Percentiles rank a stretch among this genome's conserved stretches.
These are phyloP conservation scores for Montifringilla adamsi DNA, from an alignment of 2,113 vertebrate genomes.

Conservation along the genomic window DNA sequence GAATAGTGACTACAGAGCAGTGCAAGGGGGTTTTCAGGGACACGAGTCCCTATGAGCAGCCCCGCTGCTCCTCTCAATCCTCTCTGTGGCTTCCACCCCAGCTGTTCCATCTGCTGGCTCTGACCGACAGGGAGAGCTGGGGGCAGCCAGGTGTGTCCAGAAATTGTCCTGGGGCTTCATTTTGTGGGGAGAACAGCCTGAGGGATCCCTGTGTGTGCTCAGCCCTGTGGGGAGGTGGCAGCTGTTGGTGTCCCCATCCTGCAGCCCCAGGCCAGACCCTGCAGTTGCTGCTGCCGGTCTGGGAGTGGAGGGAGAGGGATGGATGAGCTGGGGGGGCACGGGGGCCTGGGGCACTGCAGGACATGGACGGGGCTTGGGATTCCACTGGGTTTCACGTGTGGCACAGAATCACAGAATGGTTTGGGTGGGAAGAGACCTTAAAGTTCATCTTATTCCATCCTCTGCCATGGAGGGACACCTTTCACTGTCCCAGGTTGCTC, in stretches of 20 bases:
- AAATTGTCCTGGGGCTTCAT: neutral
- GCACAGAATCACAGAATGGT: neutral
- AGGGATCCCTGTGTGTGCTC: neutral
- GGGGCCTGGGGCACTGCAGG: neutral
- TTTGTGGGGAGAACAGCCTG: neutral
- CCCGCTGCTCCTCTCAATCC: accelerated
- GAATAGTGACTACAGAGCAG: neutral
- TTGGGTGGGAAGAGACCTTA: neutral
- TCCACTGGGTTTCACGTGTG: neutral
- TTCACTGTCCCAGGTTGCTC: neutral
- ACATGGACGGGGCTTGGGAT: accelerated
- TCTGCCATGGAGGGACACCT: neutral
- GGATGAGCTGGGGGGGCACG: accelerated
- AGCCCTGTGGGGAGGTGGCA: neutral
- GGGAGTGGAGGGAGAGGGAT: neutral
- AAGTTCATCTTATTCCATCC: neutral
- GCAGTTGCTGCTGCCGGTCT: neutral
- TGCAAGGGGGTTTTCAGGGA: neutral
- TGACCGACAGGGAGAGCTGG: neutral
- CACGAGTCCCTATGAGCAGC: accelerated
- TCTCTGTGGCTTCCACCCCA: neutral
- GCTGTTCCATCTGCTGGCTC: neutral
- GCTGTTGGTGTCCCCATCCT: neutral
- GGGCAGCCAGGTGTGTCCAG: neutral
- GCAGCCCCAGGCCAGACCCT: neutral